Evolutionary conservation across 2,888 invertebrate genomes (phyloP), one percentile per base, ranked within the genome.

Genomic region (Cyclophora punctaria): DNA sequence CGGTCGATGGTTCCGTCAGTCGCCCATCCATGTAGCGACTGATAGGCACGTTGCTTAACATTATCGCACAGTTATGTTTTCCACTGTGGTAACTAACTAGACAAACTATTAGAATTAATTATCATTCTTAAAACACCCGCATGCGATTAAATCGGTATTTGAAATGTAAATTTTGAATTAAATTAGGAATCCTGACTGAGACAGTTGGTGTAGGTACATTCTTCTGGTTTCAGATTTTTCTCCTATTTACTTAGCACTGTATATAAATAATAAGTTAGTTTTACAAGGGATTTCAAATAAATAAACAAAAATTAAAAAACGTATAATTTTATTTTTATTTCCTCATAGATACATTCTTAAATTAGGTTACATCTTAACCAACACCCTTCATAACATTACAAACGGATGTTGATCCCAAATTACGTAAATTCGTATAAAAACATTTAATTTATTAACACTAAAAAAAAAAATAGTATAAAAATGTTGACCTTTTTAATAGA

Each of bases 341-440:
- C 80, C 72, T 81, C 76, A 75, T 80, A 84, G 73, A 83, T 68
- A 72, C 64, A 73, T 55, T 66, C 81, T 81, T 81, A 84, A 65
- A 73, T 72, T 86, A 87, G 78, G 83, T 87, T 86, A 88, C 78
- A 79, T 67, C 65, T 77, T 73, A 78, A 79, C 85, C 85, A 86
- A 86, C 85, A 86, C 83, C 85, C 83, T 77, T 72, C 69, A 69
- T 73, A 69, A 75, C 63, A 72, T 69, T 70, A 74, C 66, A 75
- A 69, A 69, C 64, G 85, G 84, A 82, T 85, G 85, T 80, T 80
- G 84, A 78, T 74, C 47, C 55, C 56, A 57, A 56, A 50, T 50
- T 47, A 46, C 48, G 63, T 64, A 64, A 62, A 67, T 67, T 70
- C 65, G 64, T 60, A 57, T 20, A 55, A 48, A 59, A 51, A 58